These are phyloP conservation scores for Ginglymostoma cirratum DNA, from an alignment of 2,113 vertebrate species.

Conservation along the genomic window DNA sequence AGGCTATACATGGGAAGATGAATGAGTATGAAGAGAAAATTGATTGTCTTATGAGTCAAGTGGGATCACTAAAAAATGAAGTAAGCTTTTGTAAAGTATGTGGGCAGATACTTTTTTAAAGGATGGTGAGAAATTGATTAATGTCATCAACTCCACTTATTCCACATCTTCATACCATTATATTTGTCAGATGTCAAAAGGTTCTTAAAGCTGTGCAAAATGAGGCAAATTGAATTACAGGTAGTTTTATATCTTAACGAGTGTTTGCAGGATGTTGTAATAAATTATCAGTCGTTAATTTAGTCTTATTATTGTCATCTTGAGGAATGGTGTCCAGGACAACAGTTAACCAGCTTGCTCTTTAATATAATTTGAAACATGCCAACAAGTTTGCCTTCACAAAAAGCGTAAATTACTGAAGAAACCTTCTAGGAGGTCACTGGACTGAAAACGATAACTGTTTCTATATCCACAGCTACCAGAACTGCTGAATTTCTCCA, in stretches of 20 bases:
- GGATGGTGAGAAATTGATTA: background rate
- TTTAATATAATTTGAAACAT: background rate
- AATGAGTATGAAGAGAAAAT: conserved; percentile 80
- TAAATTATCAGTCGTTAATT: background rate
- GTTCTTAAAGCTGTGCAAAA: background rate
- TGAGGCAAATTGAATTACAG: background rate
- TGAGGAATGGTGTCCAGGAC: background rate
- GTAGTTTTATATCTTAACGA: no score
- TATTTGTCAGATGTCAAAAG: background rate
- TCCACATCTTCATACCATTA: background rate
- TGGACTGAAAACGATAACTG: no score
- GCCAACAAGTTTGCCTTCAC: background rate
- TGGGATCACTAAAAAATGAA: conserved; percentile 79
- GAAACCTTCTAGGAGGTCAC: no score
- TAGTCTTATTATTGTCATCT: background rate
- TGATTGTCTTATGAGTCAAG: conserved; percentile 68
- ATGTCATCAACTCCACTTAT: background rate
- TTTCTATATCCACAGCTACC: no score
- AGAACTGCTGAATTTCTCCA: no score
- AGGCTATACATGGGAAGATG: conserved; percentile 62
- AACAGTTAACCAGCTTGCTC: background rate
- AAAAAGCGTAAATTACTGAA: no score
- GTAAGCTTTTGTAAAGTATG: conserved; percentile 47
- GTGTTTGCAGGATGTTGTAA: no score
- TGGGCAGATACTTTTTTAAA: background rate